Evolutionary conservation across 2,888 invertebrate species (phyloP).

Genomic region (Elysia crispata): DNA sequence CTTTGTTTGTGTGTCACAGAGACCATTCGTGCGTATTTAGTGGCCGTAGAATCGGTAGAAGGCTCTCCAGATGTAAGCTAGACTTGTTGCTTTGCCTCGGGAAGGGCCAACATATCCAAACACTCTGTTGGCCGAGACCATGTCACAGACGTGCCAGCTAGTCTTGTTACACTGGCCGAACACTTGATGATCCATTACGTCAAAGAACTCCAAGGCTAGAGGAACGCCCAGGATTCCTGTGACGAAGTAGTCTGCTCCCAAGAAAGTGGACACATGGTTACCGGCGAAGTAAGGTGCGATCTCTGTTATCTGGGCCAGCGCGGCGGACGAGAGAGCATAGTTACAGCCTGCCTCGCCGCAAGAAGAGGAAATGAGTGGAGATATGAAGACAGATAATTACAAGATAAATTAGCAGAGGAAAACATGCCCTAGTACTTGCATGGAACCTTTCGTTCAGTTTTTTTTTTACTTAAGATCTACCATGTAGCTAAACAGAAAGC

Average conservation of each 20-base stretch:
- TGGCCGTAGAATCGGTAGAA: no score
- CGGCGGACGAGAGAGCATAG: conserved; percentile 11
- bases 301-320: neutral
- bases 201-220: neutral
- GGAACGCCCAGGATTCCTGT: conserved; percentile 23
- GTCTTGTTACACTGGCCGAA: neutral
- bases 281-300: neutral
- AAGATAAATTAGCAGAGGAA: no score
- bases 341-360: conserved; percentile 24
- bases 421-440: no score
- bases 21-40: no score
- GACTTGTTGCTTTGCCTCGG: no score
- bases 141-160: conserved; percentile 1
- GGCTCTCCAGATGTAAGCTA: no score
- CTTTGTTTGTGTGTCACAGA: no score
- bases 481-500: no score
- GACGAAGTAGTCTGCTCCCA: neutral
- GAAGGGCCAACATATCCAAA: neutral
- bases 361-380: no score
- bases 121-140: conserved; percentile 6
- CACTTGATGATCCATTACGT: neutral
- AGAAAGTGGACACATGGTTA: neutral
- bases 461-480: no score
- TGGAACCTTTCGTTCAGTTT: no score
- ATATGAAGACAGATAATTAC: no score